Evolutionary conservation across 1,140 invertebrate genomes (phyloP), one percentile per base, ranked within the genome.

Genomic region (Tachypleus tridentatus): DNA sequence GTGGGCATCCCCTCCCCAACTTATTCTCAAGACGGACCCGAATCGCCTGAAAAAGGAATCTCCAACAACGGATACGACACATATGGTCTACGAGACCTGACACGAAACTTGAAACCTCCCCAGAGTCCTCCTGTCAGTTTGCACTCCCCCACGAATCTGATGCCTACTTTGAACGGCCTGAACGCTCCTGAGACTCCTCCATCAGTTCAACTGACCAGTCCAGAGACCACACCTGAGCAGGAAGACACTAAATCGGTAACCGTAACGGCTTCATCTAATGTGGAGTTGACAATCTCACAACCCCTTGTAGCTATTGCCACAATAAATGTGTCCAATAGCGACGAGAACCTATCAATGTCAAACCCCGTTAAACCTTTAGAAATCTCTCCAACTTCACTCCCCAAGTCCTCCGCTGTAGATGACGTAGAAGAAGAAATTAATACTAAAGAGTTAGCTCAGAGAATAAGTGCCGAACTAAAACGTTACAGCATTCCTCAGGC

Each of bases 401-500:
- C 59, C 7, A 69, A 67, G 53, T 66, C 62, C 50, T 60, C 58
- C 52, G 65, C 71, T 49, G 74, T 70, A 8, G 79, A 78, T 62
- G 84, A 97, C 75, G 84, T 90, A 64, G 97, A 98, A 77, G 96
- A 98, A 77, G 96, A 98, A 79, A 97, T 99, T 74, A 98, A 99
- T 82, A 99, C 97, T 10, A 98, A 98, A 80, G 97, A 99, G 76
- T 79, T 99, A 72, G 97, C 97, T 57, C 95, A 98, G 78, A 84
- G 94, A 74, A 99, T 99, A 76, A 97, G 93, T 75, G 93, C 95
- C 51, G 97, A 99, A 79, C 81, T 99, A 64, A 99, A 99, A 79
- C 83, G 97, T 72, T 99, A 99, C 81, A 96, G 92, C 78, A 99
- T 99, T 78, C 97, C 97, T 48, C 97, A 99, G 79, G 97, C 97